These are phyloP conservation scores for Tenthredo distinguenda DNA, from an alignment of 2,888 invertebrate genomes.

Conservation along the genomic window DNA sequence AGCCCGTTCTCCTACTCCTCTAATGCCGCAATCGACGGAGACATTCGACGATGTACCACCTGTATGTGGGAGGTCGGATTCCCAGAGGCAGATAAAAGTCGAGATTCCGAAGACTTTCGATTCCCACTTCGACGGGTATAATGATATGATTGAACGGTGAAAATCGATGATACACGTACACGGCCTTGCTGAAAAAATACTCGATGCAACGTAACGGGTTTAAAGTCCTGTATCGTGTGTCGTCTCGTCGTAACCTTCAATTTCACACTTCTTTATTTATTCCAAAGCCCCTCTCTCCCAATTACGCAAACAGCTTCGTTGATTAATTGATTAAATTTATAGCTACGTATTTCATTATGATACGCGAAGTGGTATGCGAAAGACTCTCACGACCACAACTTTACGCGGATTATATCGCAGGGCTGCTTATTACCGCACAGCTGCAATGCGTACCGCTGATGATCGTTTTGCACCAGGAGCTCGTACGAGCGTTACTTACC, in stretches of 20 bases:
- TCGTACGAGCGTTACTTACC: neutral
- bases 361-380: neutral
- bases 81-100: neutral
- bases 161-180: neutral
- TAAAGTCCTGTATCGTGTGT: constrained; percentile 8
- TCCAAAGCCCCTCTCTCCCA: neutral
- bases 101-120: neutral
- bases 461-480: constrained; percentile 2
- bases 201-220: constrained; percentile 24
- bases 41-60: neutral
- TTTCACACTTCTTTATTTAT: constrained; percentile 47
- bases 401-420: neutral
- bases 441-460: constrained; percentile 6
- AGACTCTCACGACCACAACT: neutral
- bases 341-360: constrained; percentile 37
- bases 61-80: neutral
- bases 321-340: constrained; percentile 51
- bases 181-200: neutral
- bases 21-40: neutral
- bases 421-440: constrained; percentile 29
- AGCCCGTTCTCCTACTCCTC: constrained; percentile 39
- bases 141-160: neutral
- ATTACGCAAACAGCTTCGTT: constrained; percentile 48
- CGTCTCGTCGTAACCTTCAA: constrained; percentile 42
- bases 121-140: neutral